phyloP scores from a whole-genome alignment of 2,797 vertebrate genomes.

The Otolemur crassicaudatus region DNA sequence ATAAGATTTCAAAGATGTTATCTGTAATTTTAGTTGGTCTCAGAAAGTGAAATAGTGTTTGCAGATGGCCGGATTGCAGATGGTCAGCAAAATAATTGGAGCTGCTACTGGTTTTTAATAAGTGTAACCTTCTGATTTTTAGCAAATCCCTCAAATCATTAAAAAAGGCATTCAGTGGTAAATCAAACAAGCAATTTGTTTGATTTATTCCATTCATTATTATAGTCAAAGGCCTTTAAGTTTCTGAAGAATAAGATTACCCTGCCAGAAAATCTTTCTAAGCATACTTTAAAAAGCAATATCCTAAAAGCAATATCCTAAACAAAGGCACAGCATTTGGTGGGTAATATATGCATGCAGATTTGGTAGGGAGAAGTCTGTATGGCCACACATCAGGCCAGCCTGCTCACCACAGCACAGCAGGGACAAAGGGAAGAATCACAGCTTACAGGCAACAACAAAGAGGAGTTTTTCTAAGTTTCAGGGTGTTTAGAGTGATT shows the following conservation, averaged over 20 bases:
- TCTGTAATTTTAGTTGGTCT: constrained; percentile 20
- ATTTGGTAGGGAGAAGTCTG: background rate
- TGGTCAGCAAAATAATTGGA: constrained; percentile 27
- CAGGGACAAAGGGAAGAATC: background rate
- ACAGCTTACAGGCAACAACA: background rate
- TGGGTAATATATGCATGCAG: background rate
- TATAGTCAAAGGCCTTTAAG: constrained; percentile 55
- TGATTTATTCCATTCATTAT: background rate
- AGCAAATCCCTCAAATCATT: constrained; percentile 9
- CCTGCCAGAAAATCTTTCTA: constrained; percentile 48
- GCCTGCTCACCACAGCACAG: background rate
- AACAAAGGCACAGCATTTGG: constrained; percentile 33
- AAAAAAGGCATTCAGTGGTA: background rate
- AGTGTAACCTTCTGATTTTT: constrained; percentile 19
- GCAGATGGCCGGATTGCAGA: background rate
- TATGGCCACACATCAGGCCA: background rate
- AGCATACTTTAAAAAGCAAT: background rate
- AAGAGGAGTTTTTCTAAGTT: background rate
- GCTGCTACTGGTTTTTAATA: background rate
- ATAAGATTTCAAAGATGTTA: constrained; percentile 9
- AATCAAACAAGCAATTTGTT: constrained; percentile 11
- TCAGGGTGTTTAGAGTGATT: background rate
- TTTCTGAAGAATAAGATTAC: constrained; percentile 54
- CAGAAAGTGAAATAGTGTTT: constrained; percentile 33
- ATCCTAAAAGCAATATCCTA: background rate